Percentiles rank a stretch among this genome's conserved stretches.
Evolutionary conservation across 2,113 vertebrate species (phyloP).

Genomic region (Antennarius striatus): DNA sequence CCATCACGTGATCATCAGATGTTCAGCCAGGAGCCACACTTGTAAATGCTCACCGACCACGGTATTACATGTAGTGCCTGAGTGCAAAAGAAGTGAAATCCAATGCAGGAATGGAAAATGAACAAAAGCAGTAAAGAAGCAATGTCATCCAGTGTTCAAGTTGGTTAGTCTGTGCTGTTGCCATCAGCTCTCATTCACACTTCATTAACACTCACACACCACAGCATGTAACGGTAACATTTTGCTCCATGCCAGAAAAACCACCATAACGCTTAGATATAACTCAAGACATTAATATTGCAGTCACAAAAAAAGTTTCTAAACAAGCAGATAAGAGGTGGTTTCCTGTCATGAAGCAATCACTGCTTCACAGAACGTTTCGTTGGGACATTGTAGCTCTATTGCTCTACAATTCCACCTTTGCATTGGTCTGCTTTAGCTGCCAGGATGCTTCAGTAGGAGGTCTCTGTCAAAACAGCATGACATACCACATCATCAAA

Average conservation of each 20-base stretch:
- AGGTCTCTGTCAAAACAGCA: conserved; percentile 88
- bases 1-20: conserved; percentile 5
- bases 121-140: conserved; percentile 39
- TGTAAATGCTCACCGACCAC: conserved; percentile 13
- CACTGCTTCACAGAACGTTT: conserved; percentile 36
- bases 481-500: conserved; percentile 92
- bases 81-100: conserved; percentile 37
- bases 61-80: conserved; percentile 3
- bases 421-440: conserved; percentile 62
- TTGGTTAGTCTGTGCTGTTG: conserved; percentile 48
- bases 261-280: conserved; percentile 10
- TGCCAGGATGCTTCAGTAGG: conserved; percentile 52
- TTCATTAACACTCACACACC: conserved; percentile 47
- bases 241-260: conserved; percentile 69
- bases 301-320: conserved; percentile 3
- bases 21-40: conserved; percentile 10
- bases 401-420: conserved; percentile 43
- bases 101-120: conserved; percentile 48
- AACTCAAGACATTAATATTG: background rate
- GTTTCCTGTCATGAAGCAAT: conserved; percentile 77
- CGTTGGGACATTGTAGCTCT: conserved; percentile 37
- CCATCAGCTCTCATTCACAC: conserved; percentile 52
- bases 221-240: conserved; percentile 46
- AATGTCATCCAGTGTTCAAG: conserved; percentile 22
- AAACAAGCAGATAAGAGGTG: conserved; percentile 15